A percentile compares a stretch with the other conserved stretches of the same genome.
phyloP scores from a whole-genome alignment of 2,797 vertebrate species.

The Pogonophryne albipinna region DNA sequence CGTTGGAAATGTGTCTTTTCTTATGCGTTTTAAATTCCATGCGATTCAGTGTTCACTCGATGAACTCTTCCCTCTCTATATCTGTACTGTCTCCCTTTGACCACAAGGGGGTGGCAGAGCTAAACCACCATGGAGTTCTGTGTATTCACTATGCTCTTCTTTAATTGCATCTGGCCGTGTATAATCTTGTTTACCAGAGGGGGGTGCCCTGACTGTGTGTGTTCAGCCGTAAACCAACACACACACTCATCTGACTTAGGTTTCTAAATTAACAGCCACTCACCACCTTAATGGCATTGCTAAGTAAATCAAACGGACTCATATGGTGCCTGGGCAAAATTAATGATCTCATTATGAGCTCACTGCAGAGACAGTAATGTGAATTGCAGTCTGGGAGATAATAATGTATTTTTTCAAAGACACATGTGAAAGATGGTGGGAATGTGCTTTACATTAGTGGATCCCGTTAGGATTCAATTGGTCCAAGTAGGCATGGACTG shows the following conservation, averaged over 20 bases:
- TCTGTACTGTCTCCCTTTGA: background rate
- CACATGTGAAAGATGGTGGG: background rate
- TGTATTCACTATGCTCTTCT: conserved; percentile 7
- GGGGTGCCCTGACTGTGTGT: conserved; percentile 36
- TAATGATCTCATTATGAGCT: conserved; percentile 60
- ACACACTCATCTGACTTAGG: conserved; percentile 42
- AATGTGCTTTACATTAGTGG: background rate
- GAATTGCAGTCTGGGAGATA: conserved; percentile 5
- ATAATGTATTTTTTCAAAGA: conserved; percentile 5
- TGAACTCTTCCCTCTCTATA: background rate
- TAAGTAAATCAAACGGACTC: conserved; percentile 59
- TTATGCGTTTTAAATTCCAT: background rate
- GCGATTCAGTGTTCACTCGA: background rate
- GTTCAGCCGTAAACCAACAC: conserved; percentile 15
- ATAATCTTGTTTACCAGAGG: conserved; percentile 50
- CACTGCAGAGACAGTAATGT: conserved; percentile 27
- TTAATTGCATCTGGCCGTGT: conserved; percentile 32
- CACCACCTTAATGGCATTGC: conserved; percentile 50
- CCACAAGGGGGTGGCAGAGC: conserved; percentile 70
- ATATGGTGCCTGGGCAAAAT: conserved; percentile 39
- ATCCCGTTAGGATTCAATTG: background rate
- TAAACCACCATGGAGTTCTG: background rate
- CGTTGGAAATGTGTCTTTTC: background rate
- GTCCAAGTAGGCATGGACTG: background rate
- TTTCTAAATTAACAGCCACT: conserved; percentile 51